Evolutionary conservation across 2,888 invertebrate species (phyloP), one percentile per base, ranked within the genome.

Genomic region (Ectemnius lituratus): DNA sequence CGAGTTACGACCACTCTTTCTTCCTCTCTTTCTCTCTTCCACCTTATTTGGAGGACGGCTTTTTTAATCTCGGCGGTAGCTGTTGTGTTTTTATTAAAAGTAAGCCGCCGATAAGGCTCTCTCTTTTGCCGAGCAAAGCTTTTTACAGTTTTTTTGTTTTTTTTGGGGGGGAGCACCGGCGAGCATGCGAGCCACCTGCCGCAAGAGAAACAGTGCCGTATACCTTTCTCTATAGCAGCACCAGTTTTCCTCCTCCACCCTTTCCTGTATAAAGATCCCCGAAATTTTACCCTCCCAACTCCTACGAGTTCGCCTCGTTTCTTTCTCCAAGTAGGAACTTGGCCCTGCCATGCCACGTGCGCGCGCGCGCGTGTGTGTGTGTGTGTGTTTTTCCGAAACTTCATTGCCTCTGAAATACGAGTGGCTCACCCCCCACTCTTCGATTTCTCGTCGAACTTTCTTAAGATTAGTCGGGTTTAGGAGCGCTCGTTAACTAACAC

Each of bases 51-150:
- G 72, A 72, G 23, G 56, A 73, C 75, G 80, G 84, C 23, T 83
- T 84, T 86, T 86, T 86, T 86, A 85, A 86, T 86, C 83, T 85
- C 76, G 70, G 46, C 67, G 45, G 23, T 23, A 3, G 3, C 27
- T 57, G 28, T 61, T 11, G 58, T 37, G 80, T 85, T 85, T 85
- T 85, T 85, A 85, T 85, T 85, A 85, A 85, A 83, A 84, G 82
- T 78, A 85, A 84, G 76, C 65, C 76, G 69, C 49, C 64, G 72
- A 61, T 63, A 63, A 16, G 63, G 63, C 52, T 37, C 63, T 5
- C 52, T 28, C 52, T 62, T 66, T n/a, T 11, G 47, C 57, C 45
- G 56, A 59, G 59, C 65, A 70, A 70, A 70, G 75, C 79, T 75
- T 85, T 84, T 83, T 79, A 73, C 69, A 79, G 85, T 37, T 37